Evolutionary conservation across 2,888 invertebrate species (phyloP), one percentile per base, ranked within the genome.

Genomic region (Polietes domitor): DNA sequence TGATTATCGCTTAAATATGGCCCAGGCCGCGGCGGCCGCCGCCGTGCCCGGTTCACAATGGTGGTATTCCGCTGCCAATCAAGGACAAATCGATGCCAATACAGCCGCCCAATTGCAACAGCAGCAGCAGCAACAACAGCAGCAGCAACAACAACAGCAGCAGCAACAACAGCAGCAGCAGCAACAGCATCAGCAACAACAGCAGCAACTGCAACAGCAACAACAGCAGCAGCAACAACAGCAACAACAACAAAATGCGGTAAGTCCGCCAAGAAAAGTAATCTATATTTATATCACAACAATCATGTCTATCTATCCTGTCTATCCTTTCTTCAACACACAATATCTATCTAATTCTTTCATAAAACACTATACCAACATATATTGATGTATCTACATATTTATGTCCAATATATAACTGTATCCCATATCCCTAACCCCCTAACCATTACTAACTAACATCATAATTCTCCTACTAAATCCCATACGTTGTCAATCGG

Each of bases 1-100:
- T 92, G 96, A 96, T 92, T 96, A 96, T 92, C 95, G 96, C 91
- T 93, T 96, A 89, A 94, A 94, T 93, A 92, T 94, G 93, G 91
- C 93, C 86, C 92, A 93, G 87, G 93, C 93, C 55, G 92, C 93
- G 47, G 92, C 92, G 50, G 92, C 92, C 9, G 92, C 92, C 70
- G 93, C 93, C 76, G 93, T 93, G 53, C 94, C 94, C 87, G 93
- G 94, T 77, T 94, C 95, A 89, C 96, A 96, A 94, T 96, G 96
- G 96, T 96, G 96, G 93, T 94, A 95, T 86, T 94, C 95, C 88
- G 94, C 94, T 85, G 95, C 93, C 90, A 94, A 92, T 88, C 92
- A 92, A 87, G 91, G 91, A 47, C 93, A 92, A 89, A 92, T 93
- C 85, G 93, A 93, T 88, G 94, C 94, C 89, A 94, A 94, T 92